phyloP scores from a whole-genome alignment of 2,113 vertebrate genomes.

The Dolichotis patagonum region DNA sequence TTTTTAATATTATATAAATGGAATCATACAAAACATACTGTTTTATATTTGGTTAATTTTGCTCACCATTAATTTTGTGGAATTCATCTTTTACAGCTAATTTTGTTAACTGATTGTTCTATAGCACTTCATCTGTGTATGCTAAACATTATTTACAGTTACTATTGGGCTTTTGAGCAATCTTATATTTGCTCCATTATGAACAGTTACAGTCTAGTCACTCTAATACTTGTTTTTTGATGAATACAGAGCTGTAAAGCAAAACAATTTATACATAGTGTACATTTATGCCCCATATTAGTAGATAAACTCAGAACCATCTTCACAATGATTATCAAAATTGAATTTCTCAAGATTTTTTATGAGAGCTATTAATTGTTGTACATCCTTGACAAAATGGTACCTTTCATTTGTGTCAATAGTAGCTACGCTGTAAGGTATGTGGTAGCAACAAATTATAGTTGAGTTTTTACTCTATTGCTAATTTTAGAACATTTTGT shows the following conservation, averaged over 20 bases:
- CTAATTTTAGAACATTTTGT: background rate
- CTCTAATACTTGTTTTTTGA: background rate
- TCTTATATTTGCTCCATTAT: background rate
- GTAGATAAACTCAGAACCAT: background rate
- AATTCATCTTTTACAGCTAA: background rate
- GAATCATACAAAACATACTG: background rate
- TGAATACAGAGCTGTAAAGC: background rate
- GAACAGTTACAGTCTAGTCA: background rate
- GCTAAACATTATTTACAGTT: background rate
- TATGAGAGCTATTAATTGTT: background rate
- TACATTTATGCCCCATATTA: background rate
- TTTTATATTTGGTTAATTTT: background rate
- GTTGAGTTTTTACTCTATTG: background rate
- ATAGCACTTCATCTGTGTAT: background rate
- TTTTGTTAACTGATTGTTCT: background rate
- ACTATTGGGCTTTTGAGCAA: background rate
- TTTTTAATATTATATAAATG: background rate
- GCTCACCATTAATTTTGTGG: background rate
- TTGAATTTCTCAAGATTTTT: background rate
- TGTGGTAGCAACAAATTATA: background rate
- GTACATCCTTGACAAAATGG: background rate
- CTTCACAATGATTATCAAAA: background rate
- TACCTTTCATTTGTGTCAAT: background rate
- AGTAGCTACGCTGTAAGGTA: background rate
- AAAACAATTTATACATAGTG: background rate